Base-by-base conservation (phyloP, 2,113 vertebrate species). In the Semicossyphus pulcher region DNA sequence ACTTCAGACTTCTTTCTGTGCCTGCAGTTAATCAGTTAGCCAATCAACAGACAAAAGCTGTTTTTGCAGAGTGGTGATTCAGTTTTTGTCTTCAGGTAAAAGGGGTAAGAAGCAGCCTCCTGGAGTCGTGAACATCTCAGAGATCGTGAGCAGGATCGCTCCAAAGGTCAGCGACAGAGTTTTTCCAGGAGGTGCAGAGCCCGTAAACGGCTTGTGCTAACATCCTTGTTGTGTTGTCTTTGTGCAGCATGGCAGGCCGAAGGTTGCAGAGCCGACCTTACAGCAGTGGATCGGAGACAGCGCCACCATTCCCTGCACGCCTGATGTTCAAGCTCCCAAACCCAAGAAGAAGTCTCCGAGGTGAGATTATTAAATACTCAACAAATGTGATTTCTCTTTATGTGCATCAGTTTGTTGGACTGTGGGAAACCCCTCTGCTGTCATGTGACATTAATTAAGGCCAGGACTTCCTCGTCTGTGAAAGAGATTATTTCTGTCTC, bases 101-200 rank as follows among this genome's bases (percentile, higher is more conserved):
- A 86, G 88, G 83, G 94, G 88, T 18, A 92, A 47, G 80, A 94
- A 90, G 23, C 71, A 54, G 23, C 41, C 77, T 1, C 71, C 81
- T 14, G 85, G 86, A 1, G 42, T 47, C 1, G 95, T 95, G 75
- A 93, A 96, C 79, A 97, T 99, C 86, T 95, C 96, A 0, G 96
- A 98, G 71, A 96, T 98, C 48, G 97, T 97, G 62, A 96, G 91
- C 88, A 93, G 97, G 28, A 99, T 99, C 59, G 97, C 97, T 83
- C 97, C 97, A 28, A 94, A 96, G 96, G 97, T 99, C 94, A 88
- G 52, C 21, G 2, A n/a, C 5, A 20, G 18, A 3, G 1, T 2
- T 8, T 42, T 44, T 1, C 16, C 2, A 5, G 15, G 4, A 10
- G 11, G 42, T 4, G 1, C 41, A 20, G 51, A 57, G 3, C 31